A percentile compares a stretch with the other conserved stretches of the same genome.
These are phyloP conservation scores for Paratilapia polleni DNA, from an alignment of 2,113 vertebrate genomes.

Conservation along the genomic window DNA sequence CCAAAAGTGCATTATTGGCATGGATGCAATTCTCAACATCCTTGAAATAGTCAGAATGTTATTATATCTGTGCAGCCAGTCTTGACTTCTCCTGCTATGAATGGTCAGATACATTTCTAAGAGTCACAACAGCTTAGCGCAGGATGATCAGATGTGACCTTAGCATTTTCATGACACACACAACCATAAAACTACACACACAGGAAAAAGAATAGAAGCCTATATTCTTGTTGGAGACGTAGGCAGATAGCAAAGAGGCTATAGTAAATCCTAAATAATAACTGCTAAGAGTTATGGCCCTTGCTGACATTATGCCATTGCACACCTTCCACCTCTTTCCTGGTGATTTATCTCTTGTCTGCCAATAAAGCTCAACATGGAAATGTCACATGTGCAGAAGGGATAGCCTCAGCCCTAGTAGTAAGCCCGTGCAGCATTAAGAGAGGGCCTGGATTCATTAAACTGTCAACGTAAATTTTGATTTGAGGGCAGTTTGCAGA, in stretches of 20 bases:
- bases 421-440: constrained; percentile 69
- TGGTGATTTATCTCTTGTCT: constrained; percentile 74
- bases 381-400: constrained; percentile 73
- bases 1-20: constrained; percentile 66
- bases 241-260: constrained; percentile 41
- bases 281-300: constrained; percentile 74
- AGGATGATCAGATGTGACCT: constrained; percentile 64
- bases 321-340: constrained; percentile 69
- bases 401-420: constrained; percentile 55
- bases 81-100: constrained; percentile 31
- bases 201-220: constrained; percentile 1
- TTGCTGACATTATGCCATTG: constrained; percentile 67
- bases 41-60: constrained; percentile 44
- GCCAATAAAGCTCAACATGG: constrained; percentile 76
- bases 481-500: constrained; percentile 62
- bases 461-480: constrained; percentile 78
- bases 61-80: constrained; percentile 32
- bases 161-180: constrained; percentile 35
- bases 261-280: constrained; percentile 78
- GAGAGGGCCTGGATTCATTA: constrained; percentile 76
- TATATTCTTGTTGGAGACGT: constrained; percentile 28
- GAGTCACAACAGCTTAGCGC: constrained; percentile 46
- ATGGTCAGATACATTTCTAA: constrained; percentile 45
- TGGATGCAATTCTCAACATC: constrained; percentile 54
- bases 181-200: constrained; percentile 17